Conservation (phyloP, 2,797 vertebrate species). For the Pelodytes ibericus region DNA sequence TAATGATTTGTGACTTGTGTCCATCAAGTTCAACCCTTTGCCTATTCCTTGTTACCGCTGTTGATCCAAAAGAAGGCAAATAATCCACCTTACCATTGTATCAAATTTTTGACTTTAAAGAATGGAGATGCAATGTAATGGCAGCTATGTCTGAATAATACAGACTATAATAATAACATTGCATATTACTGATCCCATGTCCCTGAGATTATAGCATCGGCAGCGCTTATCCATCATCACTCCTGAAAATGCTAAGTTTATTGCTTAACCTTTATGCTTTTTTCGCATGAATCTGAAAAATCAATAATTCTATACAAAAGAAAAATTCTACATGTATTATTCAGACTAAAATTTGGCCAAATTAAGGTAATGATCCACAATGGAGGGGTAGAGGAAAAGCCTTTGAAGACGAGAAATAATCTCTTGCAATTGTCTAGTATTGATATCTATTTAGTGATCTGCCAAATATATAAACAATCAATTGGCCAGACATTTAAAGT, state of each 20-base stretch:
- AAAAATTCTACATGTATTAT: slow-evolving; percentile 54
- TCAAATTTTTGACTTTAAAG: too few species aligned
- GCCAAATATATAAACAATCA: slow-evolving; percentile 37
- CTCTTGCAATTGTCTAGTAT: slow-evolving; percentile 53
- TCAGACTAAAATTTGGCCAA: slow-evolving; percentile 52
- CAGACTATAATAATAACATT: neutral
- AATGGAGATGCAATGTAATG: neutral
- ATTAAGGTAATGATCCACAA: slow-evolving; percentile 48
- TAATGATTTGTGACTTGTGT: too few species aligned
- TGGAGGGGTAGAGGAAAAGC: slow-evolving; percentile 26
- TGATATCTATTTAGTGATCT: slow-evolving; percentile 56
- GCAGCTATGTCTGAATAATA: neutral
- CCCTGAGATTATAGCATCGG: neutral
- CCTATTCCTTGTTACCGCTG: too few species aligned
- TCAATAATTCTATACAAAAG: slow-evolving; percentile 51
- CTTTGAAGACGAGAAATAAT: slow-evolving; percentile 48
- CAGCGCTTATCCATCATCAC: slow-evolving; percentile 32
- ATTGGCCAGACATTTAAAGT: slow-evolving; percentile 29
- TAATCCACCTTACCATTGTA: too few species aligned
- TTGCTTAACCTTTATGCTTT: slow-evolving; percentile 46
- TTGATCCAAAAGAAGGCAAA: too few species aligned
- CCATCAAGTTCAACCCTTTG: too few species aligned
- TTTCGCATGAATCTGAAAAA: slow-evolving; percentile 42
- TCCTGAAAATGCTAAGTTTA: slow-evolving; percentile 8
- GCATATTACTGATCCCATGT: neutral